Conservation (phyloP, 2,888 invertebrate genomes). For the Pyrocoelia pectoralis region DNA sequence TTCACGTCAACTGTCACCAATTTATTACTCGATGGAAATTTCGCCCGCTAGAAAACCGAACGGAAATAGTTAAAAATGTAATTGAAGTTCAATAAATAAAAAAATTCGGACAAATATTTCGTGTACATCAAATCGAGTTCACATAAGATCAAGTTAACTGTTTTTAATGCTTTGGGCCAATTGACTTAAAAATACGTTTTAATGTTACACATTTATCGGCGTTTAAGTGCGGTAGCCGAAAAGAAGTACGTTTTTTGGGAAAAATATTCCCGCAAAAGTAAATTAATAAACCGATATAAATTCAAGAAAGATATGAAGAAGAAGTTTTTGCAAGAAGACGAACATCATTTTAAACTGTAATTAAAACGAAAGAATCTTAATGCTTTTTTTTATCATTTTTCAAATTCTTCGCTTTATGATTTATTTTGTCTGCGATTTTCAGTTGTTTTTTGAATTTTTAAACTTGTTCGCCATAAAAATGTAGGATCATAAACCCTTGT, state of each 20-base stretch:
- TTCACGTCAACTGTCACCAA: too few species aligned
- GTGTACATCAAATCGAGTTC: slow-evolving; percentile 34
- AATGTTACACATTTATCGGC: not conserved
- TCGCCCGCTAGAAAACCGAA: too few species aligned
- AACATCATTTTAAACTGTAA: slow-evolving; percentile 47
- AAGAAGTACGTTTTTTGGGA: not conserved
- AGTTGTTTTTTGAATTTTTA: slow-evolving; percentile 60
- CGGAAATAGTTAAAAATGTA: too few species aligned
- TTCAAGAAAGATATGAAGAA: slow-evolving; percentile 48
- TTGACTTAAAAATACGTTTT: slow-evolving; percentile 18
- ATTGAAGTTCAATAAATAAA: slow-evolving; percentile 4
- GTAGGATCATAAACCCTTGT: slow-evolving; percentile 55
- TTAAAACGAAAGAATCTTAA: slow-evolving; percentile 54
- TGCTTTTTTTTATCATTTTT: slow-evolving; percentile 54
- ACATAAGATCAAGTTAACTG: slow-evolving; percentile 39
- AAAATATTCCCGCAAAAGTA: slow-evolving; percentile 50
- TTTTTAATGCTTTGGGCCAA: slow-evolving; percentile 31
- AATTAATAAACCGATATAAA: slow-evolving; percentile 62
- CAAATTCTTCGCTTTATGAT: slow-evolving; percentile 59
- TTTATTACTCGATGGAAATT: too few species aligned
- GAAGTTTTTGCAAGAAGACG: slow-evolving; percentile 38
- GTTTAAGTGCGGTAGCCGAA: not conserved
- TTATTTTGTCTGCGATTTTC: slow-evolving; percentile 61
- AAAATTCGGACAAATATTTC: slow-evolving; percentile 36
- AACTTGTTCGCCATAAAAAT: slow-evolving; percentile 60